phyloP scores from a whole-genome alignment of 2,797 vertebrate genomes.

The Betta splendens region DNA sequence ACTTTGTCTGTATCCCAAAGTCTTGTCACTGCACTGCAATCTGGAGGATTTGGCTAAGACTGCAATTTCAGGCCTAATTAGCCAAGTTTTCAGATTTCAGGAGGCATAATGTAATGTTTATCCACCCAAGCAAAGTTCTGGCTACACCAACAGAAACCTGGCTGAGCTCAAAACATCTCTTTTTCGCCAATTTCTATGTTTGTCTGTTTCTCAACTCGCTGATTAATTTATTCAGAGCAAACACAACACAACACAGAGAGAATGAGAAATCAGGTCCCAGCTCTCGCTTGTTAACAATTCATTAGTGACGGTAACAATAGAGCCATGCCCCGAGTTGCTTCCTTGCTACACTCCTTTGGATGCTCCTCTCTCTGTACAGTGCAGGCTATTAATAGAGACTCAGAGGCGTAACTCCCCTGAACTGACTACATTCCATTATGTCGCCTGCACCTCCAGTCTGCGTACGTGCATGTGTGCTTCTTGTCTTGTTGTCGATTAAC shows the following conservation, averaged over 20 bases:
- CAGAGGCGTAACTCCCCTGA: constrained; percentile 55
- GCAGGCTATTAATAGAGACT: constrained; percentile 55
- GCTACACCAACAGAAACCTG: constrained; percentile 59
- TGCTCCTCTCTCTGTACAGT: constrained; percentile 14
- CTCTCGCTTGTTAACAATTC: constrained; percentile 56
- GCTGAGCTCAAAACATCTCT: constrained; percentile 42
- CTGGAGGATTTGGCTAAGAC: constrained; percentile 50
- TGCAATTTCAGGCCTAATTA: constrained; percentile 49
- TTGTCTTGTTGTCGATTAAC: constrained; percentile 4
- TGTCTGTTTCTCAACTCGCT: constrained; percentile 57
- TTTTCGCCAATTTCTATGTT: constrained; percentile 51
- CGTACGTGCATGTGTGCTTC: background rate
- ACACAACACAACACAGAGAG: constrained; percentile 47
- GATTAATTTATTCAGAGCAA: constrained; percentile 66
- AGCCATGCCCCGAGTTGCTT: constrained; percentile 43
- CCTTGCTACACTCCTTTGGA: constrained; percentile 25
- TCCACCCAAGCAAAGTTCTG: constrained; percentile 57
- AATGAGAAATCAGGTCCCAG: constrained; percentile 29
- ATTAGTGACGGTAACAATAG: constrained; percentile 56
- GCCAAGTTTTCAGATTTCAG: constrained; percentile 54
- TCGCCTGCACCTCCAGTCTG: background rate
- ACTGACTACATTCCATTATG: constrained; percentile 67
- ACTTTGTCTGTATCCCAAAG: constrained; percentile 39
- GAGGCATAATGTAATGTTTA: constrained; percentile 54
- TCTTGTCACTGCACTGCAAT: constrained; percentile 42